Percentiles rank a stretch among this genome's conserved stretches.
phyloP scores from a whole-genome alignment of 2,888 invertebrate species.

The Sericinus montela region DNA sequence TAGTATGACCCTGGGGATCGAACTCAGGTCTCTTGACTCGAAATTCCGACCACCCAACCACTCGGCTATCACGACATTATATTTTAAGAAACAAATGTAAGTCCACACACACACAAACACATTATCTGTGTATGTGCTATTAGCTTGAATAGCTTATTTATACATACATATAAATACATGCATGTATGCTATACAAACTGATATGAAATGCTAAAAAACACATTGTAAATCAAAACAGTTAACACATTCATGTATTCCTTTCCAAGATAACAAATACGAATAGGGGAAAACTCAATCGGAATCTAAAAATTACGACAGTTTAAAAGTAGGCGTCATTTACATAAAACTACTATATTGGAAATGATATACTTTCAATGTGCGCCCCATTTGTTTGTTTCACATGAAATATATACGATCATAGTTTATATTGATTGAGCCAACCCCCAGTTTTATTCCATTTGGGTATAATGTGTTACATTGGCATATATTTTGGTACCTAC shows the following conservation, averaged over 20 bases:
- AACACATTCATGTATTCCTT: conserved; percentile 69
- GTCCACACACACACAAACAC: too few relatives aligned
- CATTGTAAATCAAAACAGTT: conserved; percentile 61
- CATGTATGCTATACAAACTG: too few relatives aligned
- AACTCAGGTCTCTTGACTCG: too few relatives aligned
- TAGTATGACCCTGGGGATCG: too few relatives aligned
- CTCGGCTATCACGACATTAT: too few relatives aligned
- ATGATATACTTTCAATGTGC: conserved; percentile 56
- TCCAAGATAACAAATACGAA: conserved; percentile 67
- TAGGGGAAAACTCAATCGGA: conserved; percentile 72
- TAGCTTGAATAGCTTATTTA: too few relatives aligned
- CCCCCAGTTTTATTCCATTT: conserved; percentile 19
- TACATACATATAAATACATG: too few relatives aligned
- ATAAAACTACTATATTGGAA: conserved; percentile 73
- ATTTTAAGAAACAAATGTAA: too few relatives aligned
- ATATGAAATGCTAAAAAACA: conserved; percentile 44
- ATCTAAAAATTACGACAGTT: conserved; percentile 78
- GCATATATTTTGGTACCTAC: neutral
- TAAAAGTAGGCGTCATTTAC: conserved; percentile 77
- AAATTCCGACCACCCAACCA: too few relatives aligned
- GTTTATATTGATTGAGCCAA: conserved; percentile 24
- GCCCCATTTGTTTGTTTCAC: conserved; percentile 57
- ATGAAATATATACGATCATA: conserved; percentile 36
- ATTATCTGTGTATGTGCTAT: too few relatives aligned
- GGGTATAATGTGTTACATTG: conserved; percentile 6